Percentiles rank a stretch among this genome's conserved stretches.
Evolutionary conservation across 2,797 vertebrate genomes (phyloP).

Genomic region (Babyrousa celebensis): DNA sequence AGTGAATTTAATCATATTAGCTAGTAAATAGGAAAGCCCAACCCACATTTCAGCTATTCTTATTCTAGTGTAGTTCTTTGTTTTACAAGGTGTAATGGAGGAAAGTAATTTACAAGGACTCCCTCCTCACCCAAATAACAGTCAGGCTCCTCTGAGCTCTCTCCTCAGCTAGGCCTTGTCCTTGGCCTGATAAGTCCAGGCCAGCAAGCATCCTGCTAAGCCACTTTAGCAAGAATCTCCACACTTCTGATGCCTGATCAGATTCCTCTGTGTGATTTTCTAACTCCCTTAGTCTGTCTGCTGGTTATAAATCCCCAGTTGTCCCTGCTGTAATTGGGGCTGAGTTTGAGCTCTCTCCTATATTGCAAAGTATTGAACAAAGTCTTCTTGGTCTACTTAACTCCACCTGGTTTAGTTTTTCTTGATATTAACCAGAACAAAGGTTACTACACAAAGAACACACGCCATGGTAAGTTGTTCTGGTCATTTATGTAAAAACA

Average conservation of each 20-base stretch:
- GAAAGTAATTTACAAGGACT: background rate
- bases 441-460: background rate
- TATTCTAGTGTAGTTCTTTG: background rate
- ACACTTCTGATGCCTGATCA: background rate
- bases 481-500: background rate
- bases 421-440: background rate
- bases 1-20: background rate
- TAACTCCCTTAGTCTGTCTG: fast-evolving
- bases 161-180: background rate
- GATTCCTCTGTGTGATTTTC: background rate
- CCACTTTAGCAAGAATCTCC: background rate
- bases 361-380: background rate
- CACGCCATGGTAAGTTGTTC: background rate
- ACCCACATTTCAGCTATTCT: background rate
- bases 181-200: background rate
- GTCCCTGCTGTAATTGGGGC: background rate
- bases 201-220: background rate
- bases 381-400: background rate
- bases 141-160: background rate
- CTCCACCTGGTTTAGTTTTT: background rate
- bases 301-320: background rate
- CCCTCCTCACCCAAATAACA: background rate
- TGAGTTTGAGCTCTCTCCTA: background rate
- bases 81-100: background rate
- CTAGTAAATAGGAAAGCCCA: background rate